Evolutionary conservation across 2,113 vertebrate genomes (phyloP).

Genomic region (Craseonycteris thonglongyai): DNA sequence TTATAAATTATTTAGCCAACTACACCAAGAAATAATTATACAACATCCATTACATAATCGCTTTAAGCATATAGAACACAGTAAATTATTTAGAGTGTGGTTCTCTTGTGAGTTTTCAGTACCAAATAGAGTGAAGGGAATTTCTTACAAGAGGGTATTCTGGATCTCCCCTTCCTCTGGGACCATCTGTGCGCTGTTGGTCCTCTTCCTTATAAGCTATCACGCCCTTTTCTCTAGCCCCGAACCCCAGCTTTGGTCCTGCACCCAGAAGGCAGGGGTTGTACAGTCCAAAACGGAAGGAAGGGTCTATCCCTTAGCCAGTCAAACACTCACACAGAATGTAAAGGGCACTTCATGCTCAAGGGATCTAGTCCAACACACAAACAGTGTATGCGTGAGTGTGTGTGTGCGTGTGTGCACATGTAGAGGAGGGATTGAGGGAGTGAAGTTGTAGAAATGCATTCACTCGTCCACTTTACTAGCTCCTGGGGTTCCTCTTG

Average conservation of each 20-base stretch:
- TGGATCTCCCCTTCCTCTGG: not conserved
- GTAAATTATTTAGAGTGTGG: not conserved
- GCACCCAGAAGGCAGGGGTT: not conserved
- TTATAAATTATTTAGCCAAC: not conserved
- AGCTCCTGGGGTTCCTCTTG: not conserved
- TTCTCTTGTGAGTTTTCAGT: not conserved
- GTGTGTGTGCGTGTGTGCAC: too few relatives aligned
- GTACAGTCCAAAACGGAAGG: not conserved
- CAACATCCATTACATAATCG: not conserved
- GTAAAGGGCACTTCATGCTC: not conserved
- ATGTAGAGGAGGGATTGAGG: rapidly evolving
- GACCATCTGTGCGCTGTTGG: not conserved
- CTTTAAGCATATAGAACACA: not conserved
- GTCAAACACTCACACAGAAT: not conserved
- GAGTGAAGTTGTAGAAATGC: not conserved
- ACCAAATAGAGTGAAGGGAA: not conserved
- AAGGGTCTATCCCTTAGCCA: not conserved
- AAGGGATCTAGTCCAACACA: not conserved
- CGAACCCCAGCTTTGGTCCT: not conserved
- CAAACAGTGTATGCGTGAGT: too few relatives aligned
- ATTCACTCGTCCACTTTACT: not conserved
- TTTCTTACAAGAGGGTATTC: not conserved
- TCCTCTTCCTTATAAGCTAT: not conserved
- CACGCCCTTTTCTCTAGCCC: not conserved
- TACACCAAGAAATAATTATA: not conserved